These are phyloP conservation scores for Hydrolagus colliei DNA, from an alignment of 2,797 vertebrate species.

Conservation along the genomic window DNA sequence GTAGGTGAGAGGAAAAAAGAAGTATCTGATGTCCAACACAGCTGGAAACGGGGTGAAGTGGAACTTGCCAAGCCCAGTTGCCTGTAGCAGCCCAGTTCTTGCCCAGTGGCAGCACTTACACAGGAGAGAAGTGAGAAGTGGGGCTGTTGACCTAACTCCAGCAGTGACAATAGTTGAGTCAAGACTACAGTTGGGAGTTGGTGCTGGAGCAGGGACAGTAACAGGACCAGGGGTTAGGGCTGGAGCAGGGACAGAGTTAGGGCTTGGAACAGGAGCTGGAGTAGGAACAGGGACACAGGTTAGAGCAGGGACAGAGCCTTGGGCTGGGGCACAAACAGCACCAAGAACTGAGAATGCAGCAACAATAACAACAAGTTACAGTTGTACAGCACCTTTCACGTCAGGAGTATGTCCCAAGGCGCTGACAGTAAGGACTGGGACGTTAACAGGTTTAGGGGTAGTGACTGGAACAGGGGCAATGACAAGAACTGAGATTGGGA, in stretches of 20 bases:
- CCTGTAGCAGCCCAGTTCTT: slow-evolving; percentile 54
- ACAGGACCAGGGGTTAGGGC: neutral
- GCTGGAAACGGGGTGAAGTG: slow-evolving; percentile 39
- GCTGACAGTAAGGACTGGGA: too few species aligned
- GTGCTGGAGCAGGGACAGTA: neutral
- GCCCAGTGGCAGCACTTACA: slow-evolving; percentile 49
- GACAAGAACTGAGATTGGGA: neutral
- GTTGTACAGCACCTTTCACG: too few species aligned
- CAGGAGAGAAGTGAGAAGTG: slow-evolving; percentile 37
- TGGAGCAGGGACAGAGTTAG: neutral
- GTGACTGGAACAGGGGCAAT: neutral
- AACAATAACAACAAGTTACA: too few species aligned
- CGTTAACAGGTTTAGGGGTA: neutral
- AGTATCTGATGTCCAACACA: slow-evolving; percentile 40
- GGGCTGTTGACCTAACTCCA: neutral
- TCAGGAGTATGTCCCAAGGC: too few species aligned
- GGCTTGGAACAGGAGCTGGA: neutral
- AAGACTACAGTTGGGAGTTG: neutral
- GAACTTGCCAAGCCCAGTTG: slow-evolving; percentile 34
- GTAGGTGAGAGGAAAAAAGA: slow-evolving; percentile 34
- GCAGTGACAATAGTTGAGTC: neutral
- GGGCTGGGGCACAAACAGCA: too few species aligned
- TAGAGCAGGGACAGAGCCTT: neutral
- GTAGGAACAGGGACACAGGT: neutral
- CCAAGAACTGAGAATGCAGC: too few species aligned